phyloP scores from a whole-genome alignment of 2,113 vertebrate species.

The Ptyas mucosa region DNA sequence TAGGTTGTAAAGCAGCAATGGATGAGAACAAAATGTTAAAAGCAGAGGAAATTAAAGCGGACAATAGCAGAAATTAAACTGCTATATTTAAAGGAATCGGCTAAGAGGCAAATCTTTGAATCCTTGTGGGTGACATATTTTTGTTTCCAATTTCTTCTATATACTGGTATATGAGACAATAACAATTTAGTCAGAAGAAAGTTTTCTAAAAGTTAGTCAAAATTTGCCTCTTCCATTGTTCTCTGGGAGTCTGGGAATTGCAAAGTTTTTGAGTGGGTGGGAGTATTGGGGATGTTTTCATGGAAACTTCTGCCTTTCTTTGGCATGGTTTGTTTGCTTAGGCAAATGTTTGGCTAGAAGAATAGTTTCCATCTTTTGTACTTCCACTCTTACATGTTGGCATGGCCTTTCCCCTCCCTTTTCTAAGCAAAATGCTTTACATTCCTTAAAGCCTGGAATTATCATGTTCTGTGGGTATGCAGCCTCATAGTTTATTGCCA shows the following conservation, averaged over 20 bases:
- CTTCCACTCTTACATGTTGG: neutral
- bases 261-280: neutral
- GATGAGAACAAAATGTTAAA: neutral
- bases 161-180: neutral
- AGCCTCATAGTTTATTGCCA: neutral
- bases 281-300: neutral
- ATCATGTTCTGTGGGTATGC: neutral
- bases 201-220: neutral
- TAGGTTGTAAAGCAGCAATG: neutral
- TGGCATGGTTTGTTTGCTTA: neutral
- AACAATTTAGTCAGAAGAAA: neutral
- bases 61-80: neutral
- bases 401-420: neutral
- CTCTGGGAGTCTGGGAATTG: neutral
- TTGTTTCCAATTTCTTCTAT: neutral
- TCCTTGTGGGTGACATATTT: neutral
- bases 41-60: neutral
- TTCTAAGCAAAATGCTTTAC: neutral
- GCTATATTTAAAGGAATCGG: neutral
- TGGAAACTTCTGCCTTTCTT: neutral
- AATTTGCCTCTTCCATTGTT: neutral
- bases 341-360: neutral
- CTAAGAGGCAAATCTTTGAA: neutral
- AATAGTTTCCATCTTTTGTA: neutral
- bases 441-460: neutral